Base-by-base conservation (phyloP, 1,140 invertebrate species). In the Halictus rubicundus region DNA sequence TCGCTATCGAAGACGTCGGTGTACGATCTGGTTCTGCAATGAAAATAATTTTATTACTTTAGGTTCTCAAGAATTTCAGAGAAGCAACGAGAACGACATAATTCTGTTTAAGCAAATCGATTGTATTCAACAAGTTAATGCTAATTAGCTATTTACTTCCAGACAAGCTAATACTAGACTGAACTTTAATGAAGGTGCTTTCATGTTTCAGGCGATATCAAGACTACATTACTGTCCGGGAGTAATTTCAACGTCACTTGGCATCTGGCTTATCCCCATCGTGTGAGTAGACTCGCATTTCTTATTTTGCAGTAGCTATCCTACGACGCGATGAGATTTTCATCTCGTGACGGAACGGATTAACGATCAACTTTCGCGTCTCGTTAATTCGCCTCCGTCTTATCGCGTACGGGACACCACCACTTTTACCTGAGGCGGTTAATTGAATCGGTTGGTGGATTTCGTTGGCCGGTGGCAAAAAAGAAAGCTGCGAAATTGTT, bases 221-320 rank as follows among this genome's bases (percentile, higher is more conserved):
- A 95, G 90, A 98, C 97, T 64, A 95, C 96, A n/a, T 94, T 98
- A 84, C 90, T 97, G 81, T 95, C 96, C 49, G 97, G 97, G 78
- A 96, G 96, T 83, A 95, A 95, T 78, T 96, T 99, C 90, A 98
- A 98, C 92, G 95, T 98, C 68, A 96, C 97, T 75, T 99, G 98
- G 98, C 97, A 98, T 93, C 94, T 99, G 87, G 97, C 97, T 14
- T 98, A 98, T 94, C 97, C 98, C 8, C 98, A 99, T 90, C 94
- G 95, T 94, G 98, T 98, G 94, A 97, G 96, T 95, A 69, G 32
- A 68, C 10, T 12, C 0, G n/a, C 21, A 32, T 27, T n/a, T 27
- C 1, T 77, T 46, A 42, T 42, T 8, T 21, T 23, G 2, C 19
- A n/a, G 14, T 70, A 63, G 0, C 42, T 46, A 10, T 12, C 9